A percentile compares a stretch with the other conserved stretches of the same genome.
Evolutionary conservation across 2,797 vertebrate species (phyloP).

Genomic region (Tapirus indicus): DNA sequence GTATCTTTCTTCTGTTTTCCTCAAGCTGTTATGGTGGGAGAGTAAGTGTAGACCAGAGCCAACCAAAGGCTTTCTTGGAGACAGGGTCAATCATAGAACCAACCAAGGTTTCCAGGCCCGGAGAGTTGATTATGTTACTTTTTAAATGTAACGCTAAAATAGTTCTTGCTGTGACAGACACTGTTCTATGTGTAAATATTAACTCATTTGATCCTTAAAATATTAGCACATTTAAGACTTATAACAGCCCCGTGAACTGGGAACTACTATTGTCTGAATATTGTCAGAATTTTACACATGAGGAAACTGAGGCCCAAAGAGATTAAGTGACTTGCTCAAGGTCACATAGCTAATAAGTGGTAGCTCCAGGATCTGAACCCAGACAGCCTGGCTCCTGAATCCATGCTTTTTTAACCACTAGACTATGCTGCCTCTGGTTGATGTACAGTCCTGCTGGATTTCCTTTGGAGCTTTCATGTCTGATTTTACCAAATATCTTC

Average conservation of each 20-base stretch:
- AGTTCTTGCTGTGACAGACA: not conserved
- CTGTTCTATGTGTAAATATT: conserved; percentile 19
- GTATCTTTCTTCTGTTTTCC: not conserved
- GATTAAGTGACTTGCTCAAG: not conserved
- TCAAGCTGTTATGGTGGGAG: not conserved
- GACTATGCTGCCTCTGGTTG: not conserved
- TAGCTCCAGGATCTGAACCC: not conserved
- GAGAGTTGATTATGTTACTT: not conserved
- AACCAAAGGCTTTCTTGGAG: not conserved
- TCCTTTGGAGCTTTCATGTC: not conserved
- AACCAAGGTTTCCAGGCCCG: not conserved
- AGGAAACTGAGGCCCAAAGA: not conserved
- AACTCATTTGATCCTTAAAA: conserved; percentile 48
- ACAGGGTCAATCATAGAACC: not conserved
- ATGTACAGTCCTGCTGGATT: not conserved
- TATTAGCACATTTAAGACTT: not conserved
- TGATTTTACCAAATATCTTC: conserved; percentile 26
- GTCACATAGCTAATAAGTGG: not conserved
- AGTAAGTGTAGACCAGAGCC: not conserved
- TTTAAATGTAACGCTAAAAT: not conserved
- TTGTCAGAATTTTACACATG: conserved; percentile 29
- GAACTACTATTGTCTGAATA: conserved; percentile 14
- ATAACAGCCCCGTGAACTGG: not conserved
- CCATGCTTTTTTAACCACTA: not conserved
- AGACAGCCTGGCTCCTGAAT: not conserved